Evolutionary conservation across 2,888 invertebrate genomes (phyloP).

Genomic region (Megastigmus dorsalis): DNA sequence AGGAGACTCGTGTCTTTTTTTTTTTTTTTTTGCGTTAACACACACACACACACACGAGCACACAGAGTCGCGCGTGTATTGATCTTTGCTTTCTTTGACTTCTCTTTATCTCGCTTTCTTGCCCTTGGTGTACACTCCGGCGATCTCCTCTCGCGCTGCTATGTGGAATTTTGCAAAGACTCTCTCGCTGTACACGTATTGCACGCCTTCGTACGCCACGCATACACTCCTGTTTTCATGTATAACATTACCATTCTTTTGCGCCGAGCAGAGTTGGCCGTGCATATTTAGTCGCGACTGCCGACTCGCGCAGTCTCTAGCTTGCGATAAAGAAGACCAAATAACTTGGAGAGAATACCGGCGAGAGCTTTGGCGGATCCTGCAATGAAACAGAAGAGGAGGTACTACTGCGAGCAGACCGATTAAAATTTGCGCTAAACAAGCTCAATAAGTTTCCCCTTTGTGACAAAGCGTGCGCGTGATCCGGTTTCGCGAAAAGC

Average conservation of each 20-base stretch:
- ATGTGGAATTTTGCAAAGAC: slow-evolving; percentile 31
- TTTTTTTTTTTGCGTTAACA: not conserved
- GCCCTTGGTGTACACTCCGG: slow-evolving; percentile 27
- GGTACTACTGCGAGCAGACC: not conserved
- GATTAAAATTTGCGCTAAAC: slow-evolving; percentile 3
- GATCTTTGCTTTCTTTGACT: slow-evolving; percentile 56
- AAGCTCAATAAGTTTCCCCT: slow-evolving; percentile 13
- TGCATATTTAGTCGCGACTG: not conserved
- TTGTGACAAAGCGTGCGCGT: not conserved
- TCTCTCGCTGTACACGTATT: no score
- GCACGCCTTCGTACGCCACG: not conserved
- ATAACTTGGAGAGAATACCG: not conserved
- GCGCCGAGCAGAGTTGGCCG: no score
- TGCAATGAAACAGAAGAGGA: not conserved
- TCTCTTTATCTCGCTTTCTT: slow-evolving; percentile 40
- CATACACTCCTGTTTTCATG: not conserved
- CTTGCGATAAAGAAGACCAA: no score
- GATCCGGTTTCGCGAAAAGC: slow-evolving; percentile 32
- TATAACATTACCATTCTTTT: not conserved
- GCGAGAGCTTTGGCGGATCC: not conserved
- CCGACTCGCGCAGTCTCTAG: not conserved
- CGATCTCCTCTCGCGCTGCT: slow-evolving; percentile 10
- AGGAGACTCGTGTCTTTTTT: slow-evolving; percentile 53
- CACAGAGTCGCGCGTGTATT: slow-evolving; percentile 45
- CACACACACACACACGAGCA: not conserved